phyloP scores from a whole-genome alignment of 2,888 invertebrate genomes.

The Cryptocephalus moraei region DNA sequence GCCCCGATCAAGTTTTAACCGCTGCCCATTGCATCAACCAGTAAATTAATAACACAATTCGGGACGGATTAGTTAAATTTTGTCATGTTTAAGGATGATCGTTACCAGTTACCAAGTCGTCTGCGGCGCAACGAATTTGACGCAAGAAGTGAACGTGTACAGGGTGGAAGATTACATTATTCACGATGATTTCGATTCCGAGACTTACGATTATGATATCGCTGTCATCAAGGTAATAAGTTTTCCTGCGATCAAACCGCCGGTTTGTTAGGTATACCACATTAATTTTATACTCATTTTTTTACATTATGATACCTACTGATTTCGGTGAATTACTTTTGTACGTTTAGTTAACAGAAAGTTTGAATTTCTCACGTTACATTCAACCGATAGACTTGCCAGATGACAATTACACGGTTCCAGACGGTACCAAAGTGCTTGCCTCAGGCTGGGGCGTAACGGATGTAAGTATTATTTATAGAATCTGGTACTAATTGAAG shows the following conservation, averaged over 20 bases:
- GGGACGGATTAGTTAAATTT: neutral
- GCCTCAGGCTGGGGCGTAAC: too few species aligned
- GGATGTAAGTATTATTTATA: too few species aligned
- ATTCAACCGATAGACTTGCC: slow-evolving; percentile 17
- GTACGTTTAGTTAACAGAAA: slow-evolving; percentile 11
- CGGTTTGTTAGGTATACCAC: too few species aligned
- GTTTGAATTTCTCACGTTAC: slow-evolving; percentile 10
- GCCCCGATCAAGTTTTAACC: slow-evolving; percentile 16
- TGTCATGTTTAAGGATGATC: slow-evolving; percentile 1
- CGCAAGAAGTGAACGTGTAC: slow-evolving; percentile 1
- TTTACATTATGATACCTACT: too few species aligned
- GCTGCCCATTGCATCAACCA: slow-evolving; percentile 21
- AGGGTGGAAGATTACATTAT: slow-evolving; percentile 1
- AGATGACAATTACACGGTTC: slow-evolving; percentile 3
- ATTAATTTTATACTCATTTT: too few species aligned
- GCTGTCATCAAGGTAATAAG: slow-evolving; percentile 16
- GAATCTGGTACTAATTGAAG: too few species aligned
- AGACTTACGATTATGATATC: slow-evolving; percentile 16
- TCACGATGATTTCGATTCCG: slow-evolving; percentile 2
- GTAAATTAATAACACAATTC: slow-evolving; percentile 2
- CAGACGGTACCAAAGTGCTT: slow-evolving; percentile 10
- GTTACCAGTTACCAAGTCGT: slow-evolving; percentile 6
- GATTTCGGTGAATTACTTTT: neutral
- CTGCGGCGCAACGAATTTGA: slow-evolving; percentile 10
- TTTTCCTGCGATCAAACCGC: too few species aligned